Evolutionary conservation across 2,888 invertebrate genomes (phyloP), one percentile per base, ranked within the genome.

Genomic region (Stenurella melanura): DNA sequence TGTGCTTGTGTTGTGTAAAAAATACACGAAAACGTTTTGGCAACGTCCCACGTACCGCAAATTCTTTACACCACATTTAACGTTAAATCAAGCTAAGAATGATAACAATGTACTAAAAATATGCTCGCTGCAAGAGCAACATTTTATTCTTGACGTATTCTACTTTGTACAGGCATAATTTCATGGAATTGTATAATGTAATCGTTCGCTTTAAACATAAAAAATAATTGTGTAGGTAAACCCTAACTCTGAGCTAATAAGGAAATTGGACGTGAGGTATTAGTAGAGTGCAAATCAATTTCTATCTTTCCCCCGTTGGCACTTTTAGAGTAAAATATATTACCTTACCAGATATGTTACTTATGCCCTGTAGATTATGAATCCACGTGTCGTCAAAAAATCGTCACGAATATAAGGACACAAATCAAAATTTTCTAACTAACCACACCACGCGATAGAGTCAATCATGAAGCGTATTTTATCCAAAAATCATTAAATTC

Each of bases 51-150:
- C 58, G 58, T 58, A 34, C n/a, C 50, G 42, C 64, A 17, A 56
- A 66, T 73, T 66, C 61, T 74, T 74, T 21, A 71, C 54, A 58
- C 54, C 74, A 56, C 74, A 58, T 68, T 61, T 64, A 18, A 38
- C 34, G 50, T 34, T 50, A 67, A 67, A 38, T 63, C 70, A 70
- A 60, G 61, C 60, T 42, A 10, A 42, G 64, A 58, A 64, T 30
- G 73, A 63, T 73, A 73, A 73, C 73, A 66, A 15, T 18, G 26
- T 12, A 11, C 34, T 72, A 63, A 58, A 42, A 70, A 70, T 70
- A 70, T 26, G 60, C 18, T n/a, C 18, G 38, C 42, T 58, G 42
- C 12, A 70, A 60, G 34, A 2, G 38, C 15, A 9, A 26, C n/a
- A 50, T 67, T 67, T 67, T 54, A 54, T 67, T n/a, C 67, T 54